Evolutionary conservation across 2,797 vertebrate species (phyloP).

Genomic region (Danio choprae): DNA sequence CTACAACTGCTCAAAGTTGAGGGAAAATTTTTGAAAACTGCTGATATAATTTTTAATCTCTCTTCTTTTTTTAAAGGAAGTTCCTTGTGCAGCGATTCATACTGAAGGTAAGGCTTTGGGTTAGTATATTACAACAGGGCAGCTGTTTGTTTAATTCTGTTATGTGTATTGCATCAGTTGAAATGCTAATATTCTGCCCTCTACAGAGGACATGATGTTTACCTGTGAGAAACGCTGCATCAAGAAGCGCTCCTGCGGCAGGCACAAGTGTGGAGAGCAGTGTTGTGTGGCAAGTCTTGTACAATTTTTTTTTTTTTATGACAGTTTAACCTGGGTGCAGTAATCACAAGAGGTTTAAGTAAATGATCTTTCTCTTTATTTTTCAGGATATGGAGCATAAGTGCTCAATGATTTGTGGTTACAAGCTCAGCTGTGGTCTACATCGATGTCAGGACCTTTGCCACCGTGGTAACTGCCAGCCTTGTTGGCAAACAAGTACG

Average conservation of each 20-base stretch:
- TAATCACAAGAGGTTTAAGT: neutral
- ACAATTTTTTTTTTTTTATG: neutral
- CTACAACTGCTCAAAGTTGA: neutral
- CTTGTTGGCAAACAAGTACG: slow-evolving; percentile 98
- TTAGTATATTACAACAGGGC: neutral
- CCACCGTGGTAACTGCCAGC: slow-evolving; percentile 95
- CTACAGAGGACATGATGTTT: slow-evolving; percentile 86
- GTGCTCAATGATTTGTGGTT: slow-evolving; percentile 92
- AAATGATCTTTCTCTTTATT: neutral
- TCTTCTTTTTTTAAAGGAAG: slow-evolving; percentile 82
- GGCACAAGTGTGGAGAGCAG: slow-evolving; percentile 95
- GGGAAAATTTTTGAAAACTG: neutral
- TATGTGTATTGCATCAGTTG: neutral
- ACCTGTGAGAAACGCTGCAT: slow-evolving; percentile 93
- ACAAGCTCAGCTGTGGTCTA: slow-evolving; percentile 95
- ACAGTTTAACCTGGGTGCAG: neutral
- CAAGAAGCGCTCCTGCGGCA: slow-evolving; percentile 94
- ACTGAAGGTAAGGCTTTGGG: slow-evolving; percentile 84
- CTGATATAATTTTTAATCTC: neutral
- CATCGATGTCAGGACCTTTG: slow-evolving; percentile 96
- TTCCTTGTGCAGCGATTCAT: slow-evolving; percentile 88
- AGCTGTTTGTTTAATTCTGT: neutral
- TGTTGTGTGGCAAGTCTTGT: slow-evolving; percentile 92
- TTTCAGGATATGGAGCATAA: slow-evolving; percentile 88
- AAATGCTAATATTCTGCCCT: neutral